Conservation (phyloP, 1,140 invertebrate species). For the Rhopalosiphum padi region DNA sequence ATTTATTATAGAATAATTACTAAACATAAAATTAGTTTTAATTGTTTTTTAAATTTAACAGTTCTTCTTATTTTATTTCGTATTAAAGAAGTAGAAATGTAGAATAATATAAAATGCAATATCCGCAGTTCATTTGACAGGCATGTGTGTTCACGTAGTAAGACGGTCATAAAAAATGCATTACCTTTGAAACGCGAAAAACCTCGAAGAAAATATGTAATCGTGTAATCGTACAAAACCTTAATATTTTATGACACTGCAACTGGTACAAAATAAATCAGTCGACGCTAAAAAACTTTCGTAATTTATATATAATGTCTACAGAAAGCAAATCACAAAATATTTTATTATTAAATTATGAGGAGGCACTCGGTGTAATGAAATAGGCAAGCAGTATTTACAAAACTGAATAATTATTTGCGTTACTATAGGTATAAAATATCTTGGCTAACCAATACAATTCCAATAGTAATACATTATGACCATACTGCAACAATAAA, state of each 20-base stretch:
- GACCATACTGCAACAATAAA: no score
- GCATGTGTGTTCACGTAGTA: background rate
- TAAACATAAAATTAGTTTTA: background rate
- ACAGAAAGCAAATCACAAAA: background rate
- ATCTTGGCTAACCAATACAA: background rate
- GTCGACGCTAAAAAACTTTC: background rate
- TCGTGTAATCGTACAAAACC: conserved; percentile 16
- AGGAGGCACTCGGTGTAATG: background rate
- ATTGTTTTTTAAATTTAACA: background rate
- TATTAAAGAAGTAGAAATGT: background rate
- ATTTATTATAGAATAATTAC: background rate
- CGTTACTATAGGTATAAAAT: background rate
- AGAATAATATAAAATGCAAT: conserved; percentile 10
- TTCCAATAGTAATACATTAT: background rate
- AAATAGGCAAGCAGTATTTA: background rate
- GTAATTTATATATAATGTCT: conserved; percentile 9
- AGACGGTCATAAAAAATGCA: background rate
- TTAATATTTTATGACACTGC: background rate
- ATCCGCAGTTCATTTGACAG: background rate
- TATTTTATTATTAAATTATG: background rate
- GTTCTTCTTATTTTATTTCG: background rate
- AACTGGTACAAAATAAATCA: background rate
- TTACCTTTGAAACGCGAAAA: background rate
- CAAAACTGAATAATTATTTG: background rate
- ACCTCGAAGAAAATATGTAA: background rate